Conservation (phyloP, 1,140 invertebrate genomes). For the Drosophila kurseongensis region DNA sequence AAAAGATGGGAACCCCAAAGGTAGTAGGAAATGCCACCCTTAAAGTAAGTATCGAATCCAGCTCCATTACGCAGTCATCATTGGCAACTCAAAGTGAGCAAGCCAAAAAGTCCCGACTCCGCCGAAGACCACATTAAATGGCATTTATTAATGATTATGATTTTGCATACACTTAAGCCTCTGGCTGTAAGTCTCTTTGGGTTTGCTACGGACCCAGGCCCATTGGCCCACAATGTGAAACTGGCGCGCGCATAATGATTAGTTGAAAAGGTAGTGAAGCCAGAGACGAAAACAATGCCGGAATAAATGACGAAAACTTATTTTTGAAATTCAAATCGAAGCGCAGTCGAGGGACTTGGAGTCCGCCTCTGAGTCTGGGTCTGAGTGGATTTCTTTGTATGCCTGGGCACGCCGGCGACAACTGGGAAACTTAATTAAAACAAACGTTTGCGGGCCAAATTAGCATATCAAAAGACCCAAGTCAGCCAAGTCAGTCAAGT, state of each 20-base stretch:
- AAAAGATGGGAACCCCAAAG: background rate
- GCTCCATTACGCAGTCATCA: constrained; percentile 15
- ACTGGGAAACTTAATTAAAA: constrained; percentile 75
- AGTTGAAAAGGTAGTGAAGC: constrained; percentile 23
- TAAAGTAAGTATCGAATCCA: background rate
- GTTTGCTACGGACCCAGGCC: constrained; percentile 10
- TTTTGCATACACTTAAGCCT: constrained; percentile 62
- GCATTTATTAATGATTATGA: constrained; percentile 76
- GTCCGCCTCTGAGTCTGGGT: constrained; percentile 27
- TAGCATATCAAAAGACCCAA: constrained; percentile 74
- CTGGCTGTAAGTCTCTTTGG: constrained; percentile 23
- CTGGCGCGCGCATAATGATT: constrained; percentile 60
- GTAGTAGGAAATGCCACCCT: background rate
- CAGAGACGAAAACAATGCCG: constrained; percentile 29
- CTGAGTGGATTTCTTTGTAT: constrained; percentile 59
- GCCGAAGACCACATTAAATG: constrained; percentile 68
- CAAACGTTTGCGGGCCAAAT: constrained; percentile 76
- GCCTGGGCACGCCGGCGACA: constrained; percentile 55
- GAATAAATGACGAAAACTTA: constrained; percentile 49
- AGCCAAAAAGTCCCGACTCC: constrained; percentile 32
- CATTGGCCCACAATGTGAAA: constrained; percentile 44
- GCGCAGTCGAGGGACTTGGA: constrained; percentile 39
- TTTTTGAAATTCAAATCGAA: constrained; percentile 70
- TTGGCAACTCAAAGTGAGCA: constrained; percentile 8
- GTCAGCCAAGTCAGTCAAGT: constrained; percentile 57